Evolutionary conservation across 2,113 vertebrate genomes (phyloP).

Genomic region (Gopherus flavomarginatus): DNA sequence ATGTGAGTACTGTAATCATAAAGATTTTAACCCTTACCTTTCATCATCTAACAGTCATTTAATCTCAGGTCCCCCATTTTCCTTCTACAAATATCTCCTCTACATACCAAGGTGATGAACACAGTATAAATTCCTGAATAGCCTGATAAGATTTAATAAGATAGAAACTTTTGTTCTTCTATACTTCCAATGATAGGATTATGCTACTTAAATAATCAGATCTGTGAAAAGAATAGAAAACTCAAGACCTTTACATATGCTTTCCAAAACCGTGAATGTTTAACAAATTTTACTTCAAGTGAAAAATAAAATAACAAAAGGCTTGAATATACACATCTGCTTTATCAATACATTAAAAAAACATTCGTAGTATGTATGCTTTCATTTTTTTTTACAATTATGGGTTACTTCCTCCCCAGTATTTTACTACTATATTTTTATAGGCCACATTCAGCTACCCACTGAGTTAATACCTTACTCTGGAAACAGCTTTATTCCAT

Average conservation of each 20-base stretch:
- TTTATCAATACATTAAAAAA: not conserved
- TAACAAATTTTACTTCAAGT: not conserved
- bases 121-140: slow-evolving; percentile 69
- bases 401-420: not conserved
- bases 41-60: slow-evolving; percentile 66
- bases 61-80: slow-evolving; percentile 54
- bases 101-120: slow-evolving; percentile 76
- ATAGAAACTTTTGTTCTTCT: slow-evolving; percentile 73
- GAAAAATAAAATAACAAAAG: not conserved
- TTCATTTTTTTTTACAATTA: not conserved
- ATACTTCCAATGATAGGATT: slow-evolving; percentile 72
- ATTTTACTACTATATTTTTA: not conserved
- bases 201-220: slow-evolving; percentile 66
- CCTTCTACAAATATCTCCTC: slow-evolving; percentile 54
- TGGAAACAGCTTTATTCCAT: not conserved
- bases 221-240: slow-evolving; percentile 55
- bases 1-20: slow-evolving; percentile 68
- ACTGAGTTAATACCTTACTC: not conserved
- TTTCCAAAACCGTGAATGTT: not conserved
- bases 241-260: not conserved
- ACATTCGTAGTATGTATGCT: not conserved
- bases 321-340: not conserved
- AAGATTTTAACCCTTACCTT: slow-evolving; percentile 75
- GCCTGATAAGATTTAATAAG: slow-evolving; percentile 77
- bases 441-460: fast-evolving